phyloP scores from a whole-genome alignment of 2,113 vertebrate genomes.

The Cyanoliseus patagonus region DNA sequence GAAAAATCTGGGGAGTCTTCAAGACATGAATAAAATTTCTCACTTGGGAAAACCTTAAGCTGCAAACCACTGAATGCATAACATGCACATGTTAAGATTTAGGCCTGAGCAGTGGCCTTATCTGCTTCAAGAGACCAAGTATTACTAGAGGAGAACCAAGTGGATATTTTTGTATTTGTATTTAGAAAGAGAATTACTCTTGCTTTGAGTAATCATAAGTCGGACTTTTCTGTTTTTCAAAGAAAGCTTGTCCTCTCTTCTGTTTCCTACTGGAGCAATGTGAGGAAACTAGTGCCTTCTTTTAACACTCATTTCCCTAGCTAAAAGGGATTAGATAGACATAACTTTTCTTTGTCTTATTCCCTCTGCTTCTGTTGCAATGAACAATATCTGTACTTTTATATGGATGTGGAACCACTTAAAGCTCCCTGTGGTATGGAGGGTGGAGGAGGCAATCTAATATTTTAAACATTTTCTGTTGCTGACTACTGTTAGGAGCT shows the following conservation, averaged over 20 bases:
- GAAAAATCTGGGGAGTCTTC: not conserved
- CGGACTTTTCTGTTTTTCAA: not conserved
- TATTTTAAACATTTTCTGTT: not conserved
- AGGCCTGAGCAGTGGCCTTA: not conserved
- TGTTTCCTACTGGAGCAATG: not conserved
- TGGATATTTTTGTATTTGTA: not conserved
- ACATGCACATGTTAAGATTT: not conserved
- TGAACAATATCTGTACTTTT: not conserved
- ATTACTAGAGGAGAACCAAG: not conserved
- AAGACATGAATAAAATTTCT: not conserved
- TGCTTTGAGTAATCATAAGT: not conserved
- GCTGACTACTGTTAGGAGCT: not conserved
- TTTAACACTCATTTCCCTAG: not conserved
- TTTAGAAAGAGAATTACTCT: not conserved
- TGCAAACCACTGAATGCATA: not conserved
- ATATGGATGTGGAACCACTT: not conserved
- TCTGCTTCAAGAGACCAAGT: not conserved
- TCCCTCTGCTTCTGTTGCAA: not conserved
- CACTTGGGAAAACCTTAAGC: not conserved
- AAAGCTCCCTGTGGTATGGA: not conserved
- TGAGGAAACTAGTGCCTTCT: not conserved
- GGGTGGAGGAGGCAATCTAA: not conserved
- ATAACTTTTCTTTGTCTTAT: not conserved
- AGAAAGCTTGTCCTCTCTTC: not conserved
- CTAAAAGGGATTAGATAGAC: not conserved